Percentiles rank a stretch among this genome's conserved stretches.
Evolutionary conservation across 2,797 vertebrate species (phyloP).

Genomic region (Pangasius krempfi): DNA sequence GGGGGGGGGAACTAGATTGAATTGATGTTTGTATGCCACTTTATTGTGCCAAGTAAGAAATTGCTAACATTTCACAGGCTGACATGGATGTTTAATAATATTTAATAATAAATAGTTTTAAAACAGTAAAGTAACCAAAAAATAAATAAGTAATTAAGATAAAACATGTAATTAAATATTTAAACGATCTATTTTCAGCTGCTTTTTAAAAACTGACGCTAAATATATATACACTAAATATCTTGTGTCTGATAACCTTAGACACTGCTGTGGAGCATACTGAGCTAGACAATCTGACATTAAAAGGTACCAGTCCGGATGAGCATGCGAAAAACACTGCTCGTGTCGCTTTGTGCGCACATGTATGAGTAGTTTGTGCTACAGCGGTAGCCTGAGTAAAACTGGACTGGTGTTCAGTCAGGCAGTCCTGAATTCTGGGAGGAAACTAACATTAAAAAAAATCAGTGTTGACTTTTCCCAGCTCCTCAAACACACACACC

Average conservation of each 20-base stretch:
- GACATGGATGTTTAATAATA: background rate
- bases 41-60: background rate
- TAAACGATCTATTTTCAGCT: background rate
- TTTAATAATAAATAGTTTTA: background rate
- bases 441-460: constrained; percentile 39
- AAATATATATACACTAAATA: background rate
- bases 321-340: background rate
- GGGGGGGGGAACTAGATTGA: too few relatives aligned
- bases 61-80: background rate
- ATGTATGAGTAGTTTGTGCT: background rate
- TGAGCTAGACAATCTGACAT: background rate
- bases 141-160: background rate
- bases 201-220: background rate
- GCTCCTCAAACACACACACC: constrained; percentile 63
- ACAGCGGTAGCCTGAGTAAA: background rate
- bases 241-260: background rate
- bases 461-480: constrained; percentile 71
- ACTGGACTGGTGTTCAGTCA: background rate
- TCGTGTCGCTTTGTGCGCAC: background rate
- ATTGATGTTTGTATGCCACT: background rate
- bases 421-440: constrained; percentile 21
- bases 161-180: background rate
- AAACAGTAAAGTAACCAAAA: background rate
- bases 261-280: background rate
- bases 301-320: background rate